Percentiles rank a stretch among this genome's conserved stretches.
phyloP scores from a whole-genome alignment of 2,113 vertebrate genomes.

The Periophthalmus modestus region DNA sequence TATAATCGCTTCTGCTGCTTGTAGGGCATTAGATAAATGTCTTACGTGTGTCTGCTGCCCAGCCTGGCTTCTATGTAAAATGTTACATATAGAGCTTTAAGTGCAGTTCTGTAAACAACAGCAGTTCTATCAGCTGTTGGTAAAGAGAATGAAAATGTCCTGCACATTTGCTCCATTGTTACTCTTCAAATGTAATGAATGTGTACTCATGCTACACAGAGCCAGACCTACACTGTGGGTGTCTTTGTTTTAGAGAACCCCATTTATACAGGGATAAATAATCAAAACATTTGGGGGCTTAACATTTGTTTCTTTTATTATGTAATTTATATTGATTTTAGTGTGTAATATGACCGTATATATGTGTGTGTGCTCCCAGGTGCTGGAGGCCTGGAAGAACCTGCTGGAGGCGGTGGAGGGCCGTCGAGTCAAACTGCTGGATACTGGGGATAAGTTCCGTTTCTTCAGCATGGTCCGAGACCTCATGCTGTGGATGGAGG shows the following conservation, averaged over 20 bases:
- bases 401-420: constrained; percentile 93
- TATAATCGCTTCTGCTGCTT: constrained; percentile 34
- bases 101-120: not conserved
- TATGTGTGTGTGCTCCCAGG: constrained; percentile 49
- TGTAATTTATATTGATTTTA: not conserved
- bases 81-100: not conserved
- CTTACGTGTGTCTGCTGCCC: constrained; percentile 1
- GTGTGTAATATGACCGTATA: not conserved
- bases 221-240: not conserved
- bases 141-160: constrained; percentile 2
- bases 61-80: not conserved
- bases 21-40: not conserved
- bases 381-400: constrained; percentile 93
- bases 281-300: not conserved
- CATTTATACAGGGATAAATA: not conserved
- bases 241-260: too few species aligned
- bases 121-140: not conserved
- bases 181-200: not conserved
- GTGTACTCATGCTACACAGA: not conserved
- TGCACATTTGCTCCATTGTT: not conserved
- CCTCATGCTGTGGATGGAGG: constrained; percentile 99
- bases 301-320: too few species aligned
- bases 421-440: constrained; percentile 85
- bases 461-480: constrained; percentile 99
- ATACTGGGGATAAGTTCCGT: constrained; percentile 98